Evolutionary conservation across 2,888 invertebrate genomes (phyloP).

Genomic region (Spodoptera littoralis): DNA sequence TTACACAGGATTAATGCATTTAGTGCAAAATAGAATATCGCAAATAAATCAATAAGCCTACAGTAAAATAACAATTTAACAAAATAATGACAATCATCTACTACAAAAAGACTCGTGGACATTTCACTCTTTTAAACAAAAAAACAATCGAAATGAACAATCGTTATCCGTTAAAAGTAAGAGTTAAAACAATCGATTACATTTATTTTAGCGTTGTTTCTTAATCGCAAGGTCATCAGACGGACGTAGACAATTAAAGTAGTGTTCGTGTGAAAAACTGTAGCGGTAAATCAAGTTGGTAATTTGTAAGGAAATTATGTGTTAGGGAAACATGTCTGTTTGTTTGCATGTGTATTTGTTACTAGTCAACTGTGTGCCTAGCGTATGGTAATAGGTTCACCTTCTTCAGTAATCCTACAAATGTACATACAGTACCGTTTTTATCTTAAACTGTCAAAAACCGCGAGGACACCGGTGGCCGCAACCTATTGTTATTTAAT

Average conservation of each 20-base stretch:
- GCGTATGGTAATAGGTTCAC: too few species aligned
- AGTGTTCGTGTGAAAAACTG: slow-evolving; percentile 74
- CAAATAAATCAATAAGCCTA: too few species aligned
- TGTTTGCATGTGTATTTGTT: slow-evolving; percentile 7
- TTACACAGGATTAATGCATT: too few species aligned
- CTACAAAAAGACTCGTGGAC: background rate
- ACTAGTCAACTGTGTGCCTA: slow-evolving; percentile 9
- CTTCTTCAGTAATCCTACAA: too few species aligned
- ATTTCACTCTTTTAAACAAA: background rate
- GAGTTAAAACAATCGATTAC: slow-evolving; percentile 56
- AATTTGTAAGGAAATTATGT: slow-evolving; percentile 63
- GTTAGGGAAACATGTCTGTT: slow-evolving; percentile 63
- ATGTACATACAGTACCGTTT: too few species aligned
- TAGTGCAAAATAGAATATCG: too few species aligned
- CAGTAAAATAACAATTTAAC: too few species aligned
- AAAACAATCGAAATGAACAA: slow-evolving; percentile 16
- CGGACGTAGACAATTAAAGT: slow-evolving; percentile 71
- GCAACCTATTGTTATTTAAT: too few species aligned
- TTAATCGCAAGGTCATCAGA: slow-evolving; percentile 50
- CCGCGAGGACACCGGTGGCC: too few species aligned
- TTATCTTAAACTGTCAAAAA: too few species aligned
- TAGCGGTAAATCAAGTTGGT: slow-evolving; percentile 30
- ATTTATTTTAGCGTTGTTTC: slow-evolving; percentile 49
- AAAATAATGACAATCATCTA: background rate
- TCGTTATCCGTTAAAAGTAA: slow-evolving; percentile 51